Evolutionary conservation across 92 coral and sea anemone genomes (phyloP).

Genomic region (Micromussa lordhowensis): DNA sequence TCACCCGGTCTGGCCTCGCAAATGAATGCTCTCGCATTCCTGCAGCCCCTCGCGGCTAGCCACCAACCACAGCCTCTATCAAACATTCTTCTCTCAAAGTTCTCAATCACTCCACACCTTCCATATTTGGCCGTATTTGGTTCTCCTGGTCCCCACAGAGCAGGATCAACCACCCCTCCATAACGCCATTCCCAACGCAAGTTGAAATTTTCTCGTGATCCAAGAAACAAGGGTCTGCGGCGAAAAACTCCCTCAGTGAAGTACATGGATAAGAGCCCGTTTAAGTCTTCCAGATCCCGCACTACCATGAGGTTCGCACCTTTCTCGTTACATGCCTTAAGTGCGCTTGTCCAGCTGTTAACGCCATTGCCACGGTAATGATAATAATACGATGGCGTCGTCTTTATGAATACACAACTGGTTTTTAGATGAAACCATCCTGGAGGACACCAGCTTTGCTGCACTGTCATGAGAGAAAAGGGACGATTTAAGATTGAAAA

Average conservation of each 20-base stretch:
- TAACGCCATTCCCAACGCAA: conserved; percentile 3
- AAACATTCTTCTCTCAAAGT: conserved; percentile 7
- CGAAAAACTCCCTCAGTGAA: neutral
- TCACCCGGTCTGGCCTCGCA: conserved; percentile 4
- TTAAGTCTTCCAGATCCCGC: neutral
- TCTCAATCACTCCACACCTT: conserved; percentile 22
- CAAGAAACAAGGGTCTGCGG: neutral
- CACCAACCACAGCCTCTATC: conserved; percentile 28
- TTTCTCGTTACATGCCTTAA: conserved; percentile 2
- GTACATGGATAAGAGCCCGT: conserved; percentile 8
- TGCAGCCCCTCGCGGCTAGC: neutral
- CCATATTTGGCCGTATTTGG: neutral
- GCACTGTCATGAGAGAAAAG: neutral
- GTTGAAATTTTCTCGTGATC: conserved; percentile 16
- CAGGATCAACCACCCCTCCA: neutral
- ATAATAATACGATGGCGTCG: neutral
- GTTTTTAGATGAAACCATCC: neutral
- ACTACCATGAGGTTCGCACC: conserved; percentile 7
- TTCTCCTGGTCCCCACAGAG: conserved; percentile 9
- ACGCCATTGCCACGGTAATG: neutral
- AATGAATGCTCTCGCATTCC: neutral
- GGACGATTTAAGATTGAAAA: too few species aligned
- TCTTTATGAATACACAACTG: neutral
- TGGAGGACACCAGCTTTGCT: neutral
- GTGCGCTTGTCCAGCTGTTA: neutral